Evolutionary conservation across 1,140 invertebrate species (phyloP), one percentile per base, ranked within the genome.

Genomic region (Atta texana): DNA sequence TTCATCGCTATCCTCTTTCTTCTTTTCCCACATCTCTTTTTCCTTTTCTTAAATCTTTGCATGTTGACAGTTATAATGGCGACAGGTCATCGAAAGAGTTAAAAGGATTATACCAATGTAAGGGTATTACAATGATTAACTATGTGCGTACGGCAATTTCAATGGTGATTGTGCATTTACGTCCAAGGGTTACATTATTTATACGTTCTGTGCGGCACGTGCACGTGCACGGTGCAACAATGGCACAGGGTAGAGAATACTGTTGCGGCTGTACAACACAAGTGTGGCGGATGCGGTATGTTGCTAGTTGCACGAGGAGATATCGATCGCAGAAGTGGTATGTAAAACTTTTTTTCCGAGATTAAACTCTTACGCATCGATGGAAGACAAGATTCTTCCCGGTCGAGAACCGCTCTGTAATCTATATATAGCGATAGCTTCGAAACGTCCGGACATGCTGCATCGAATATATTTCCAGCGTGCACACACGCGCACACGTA

Each of bases 361-460:
- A 80, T 85, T 76, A 16, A 66, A 84, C 24, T 74, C 44, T 88
- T 69, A 90, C 69, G 76, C 87, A 51, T 72, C 24, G 84, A 91
- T 91, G 84, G 91, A 91, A 91, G 89, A 66, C 87, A 66, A 64
- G 89, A 89, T 87, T 89, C 87, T 76, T 85, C 34, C 53, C 76
- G 87, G 85, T 89, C 90, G 90, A 91, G 81, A 89, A 87, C 90
- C 89, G 87, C 64, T 74, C 87, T 57, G 80, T 87, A 87, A 89
- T 91, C 90, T 91, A 91, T 91, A 91, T 91, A 91, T 91, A 91
- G 87, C 86, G 80, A 21, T 88, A 89, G 89, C 78, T 88, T 89
- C 59, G 84, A 88, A 84, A 88, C 90, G 87, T 87, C 87, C 89
- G 87, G 87, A 89, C 75, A 86, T 34, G 87, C 81, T 87, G 88